Conservation (phyloP, 2,113 vertebrate genomes). For the Prinia subflava region DNA sequence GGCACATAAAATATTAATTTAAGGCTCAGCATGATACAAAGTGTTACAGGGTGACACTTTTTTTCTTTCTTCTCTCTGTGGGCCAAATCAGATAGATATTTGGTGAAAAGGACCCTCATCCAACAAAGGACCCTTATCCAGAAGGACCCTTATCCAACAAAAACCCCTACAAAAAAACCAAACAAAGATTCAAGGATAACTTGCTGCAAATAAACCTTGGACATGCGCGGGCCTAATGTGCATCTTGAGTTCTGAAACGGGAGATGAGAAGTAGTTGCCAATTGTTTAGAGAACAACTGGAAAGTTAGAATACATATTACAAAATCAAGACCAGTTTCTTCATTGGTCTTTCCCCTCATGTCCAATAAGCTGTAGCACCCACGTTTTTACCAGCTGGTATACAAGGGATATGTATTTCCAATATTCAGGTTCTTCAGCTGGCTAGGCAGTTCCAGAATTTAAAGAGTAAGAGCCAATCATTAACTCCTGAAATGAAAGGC, state of each 20-base stretch:
- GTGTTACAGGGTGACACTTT: background rate
- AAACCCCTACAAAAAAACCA: background rate
- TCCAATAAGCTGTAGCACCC: background rate
- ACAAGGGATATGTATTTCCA: background rate
- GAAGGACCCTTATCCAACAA: background rate
- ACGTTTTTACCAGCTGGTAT: background rate
- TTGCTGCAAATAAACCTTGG: background rate
- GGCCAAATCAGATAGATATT: background rate
- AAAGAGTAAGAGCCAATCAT: background rate
- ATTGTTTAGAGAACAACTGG: background rate
- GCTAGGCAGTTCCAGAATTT: background rate
- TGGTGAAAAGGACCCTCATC: background rate
- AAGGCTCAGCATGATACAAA: background rate
- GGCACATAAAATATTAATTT: constrained; percentile 37
- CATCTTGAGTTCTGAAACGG: background rate
- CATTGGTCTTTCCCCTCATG: background rate
- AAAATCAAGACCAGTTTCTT: background rate
- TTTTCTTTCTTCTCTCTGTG: background rate
- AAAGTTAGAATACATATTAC: background rate
- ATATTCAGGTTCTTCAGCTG: background rate
- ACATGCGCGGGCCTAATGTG: background rate
- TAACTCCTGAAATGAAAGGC: background rate
- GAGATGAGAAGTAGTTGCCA: background rate
- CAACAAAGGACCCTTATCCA: background rate
- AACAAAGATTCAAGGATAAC: background rate